Evolutionary conservation across 2,888 invertebrate genomes (phyloP), one percentile per base, ranked within the genome.

Genomic region (Stenodema calcarata): DNA sequence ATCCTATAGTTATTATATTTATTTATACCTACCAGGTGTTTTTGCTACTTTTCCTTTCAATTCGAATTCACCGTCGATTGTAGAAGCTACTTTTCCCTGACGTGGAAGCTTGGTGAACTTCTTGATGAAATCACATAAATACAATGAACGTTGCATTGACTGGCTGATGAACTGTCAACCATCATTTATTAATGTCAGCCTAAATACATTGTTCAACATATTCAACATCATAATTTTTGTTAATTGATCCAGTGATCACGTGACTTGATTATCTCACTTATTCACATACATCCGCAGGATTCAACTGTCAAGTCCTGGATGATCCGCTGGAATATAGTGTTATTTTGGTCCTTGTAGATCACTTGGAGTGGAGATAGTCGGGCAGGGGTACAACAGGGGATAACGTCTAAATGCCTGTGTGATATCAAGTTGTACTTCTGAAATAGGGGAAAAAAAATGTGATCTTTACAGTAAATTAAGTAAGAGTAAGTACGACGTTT

Each of bases 261-360:
- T 69, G 18, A 23, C 35, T 35, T 35, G 35, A 35, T 6, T 16
- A 70, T 35, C 41, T 41, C 80, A 12, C 7, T 42, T 6, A 44
- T 62, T 62, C 62, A 96, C 95, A 96, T 95, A 90, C 97, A 97
- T 23, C 97, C 97, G 90, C 97, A 97, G 7, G 95, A 94, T 89
- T 97, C 96, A n/a, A 97, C 96, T 62, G 97, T 95, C 96, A 97
- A 97, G 90, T 97, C 96, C 0, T 96, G 96, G 87, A 97, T 91
- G 0, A 95, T 94, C 90, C 95, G 96, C 89, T 95, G 94, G 73
- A 95, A 95, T 88, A 95, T 94, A 3, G 95, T 95, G 89, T 94
- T 94, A 89, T 95, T 95, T 23, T 95, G 94, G 90, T 96, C 95
- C 92, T 95, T 93, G 91, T 96, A 97, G 12, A 97, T 93, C 69